Percentiles rank a stretch among this genome's conserved stretches.
phyloP scores from a whole-genome alignment of 2,888 invertebrate genomes.

The Drosophila differens region DNA sequence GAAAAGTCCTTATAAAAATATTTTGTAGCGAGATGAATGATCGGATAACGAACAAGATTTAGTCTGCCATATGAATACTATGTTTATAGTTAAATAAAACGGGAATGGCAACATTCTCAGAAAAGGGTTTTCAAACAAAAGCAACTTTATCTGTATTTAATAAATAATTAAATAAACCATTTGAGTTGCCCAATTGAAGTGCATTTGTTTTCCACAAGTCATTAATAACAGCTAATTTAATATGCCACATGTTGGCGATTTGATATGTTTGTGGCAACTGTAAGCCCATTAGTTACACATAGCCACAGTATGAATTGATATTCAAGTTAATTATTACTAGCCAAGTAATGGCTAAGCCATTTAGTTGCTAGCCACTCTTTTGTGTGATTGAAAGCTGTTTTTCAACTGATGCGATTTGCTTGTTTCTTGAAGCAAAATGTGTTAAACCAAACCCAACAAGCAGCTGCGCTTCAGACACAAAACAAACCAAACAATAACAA shows the following conservation, averaged over 20 bases:
- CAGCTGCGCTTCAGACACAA: constrained; percentile 3
- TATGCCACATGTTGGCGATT: constrained; percentile 1
- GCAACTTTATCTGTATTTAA: not conserved
- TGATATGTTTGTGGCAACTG: not conserved
- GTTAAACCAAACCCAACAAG: not conserved
- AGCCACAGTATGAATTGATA: not conserved
- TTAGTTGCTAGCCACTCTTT: not conserved
- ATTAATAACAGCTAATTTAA: not conserved
- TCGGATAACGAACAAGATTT: not conserved
- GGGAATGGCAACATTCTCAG: not conserved
- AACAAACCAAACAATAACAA: constrained; percentile 12
- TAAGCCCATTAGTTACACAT: not conserved
- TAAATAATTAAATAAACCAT: constrained; percentile 1
- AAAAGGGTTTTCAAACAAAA: constrained; percentile 13
- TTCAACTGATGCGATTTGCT: constrained; percentile 6
- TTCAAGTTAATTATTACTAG: constrained; percentile 1
- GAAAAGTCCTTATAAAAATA: not conserved
- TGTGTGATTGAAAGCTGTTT: not conserved
- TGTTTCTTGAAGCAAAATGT: constrained; percentile 1
- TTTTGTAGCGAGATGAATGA: not conserved
- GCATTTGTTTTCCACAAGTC: not conserved
- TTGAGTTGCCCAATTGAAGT: not conserved
- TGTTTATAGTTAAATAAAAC: not conserved
- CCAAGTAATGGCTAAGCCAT: too few relatives aligned
- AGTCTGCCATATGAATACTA: not conserved